phyloP scores from a whole-genome alignment of 2,113 vertebrate genomes.

The Cheilinus undulatus region DNA sequence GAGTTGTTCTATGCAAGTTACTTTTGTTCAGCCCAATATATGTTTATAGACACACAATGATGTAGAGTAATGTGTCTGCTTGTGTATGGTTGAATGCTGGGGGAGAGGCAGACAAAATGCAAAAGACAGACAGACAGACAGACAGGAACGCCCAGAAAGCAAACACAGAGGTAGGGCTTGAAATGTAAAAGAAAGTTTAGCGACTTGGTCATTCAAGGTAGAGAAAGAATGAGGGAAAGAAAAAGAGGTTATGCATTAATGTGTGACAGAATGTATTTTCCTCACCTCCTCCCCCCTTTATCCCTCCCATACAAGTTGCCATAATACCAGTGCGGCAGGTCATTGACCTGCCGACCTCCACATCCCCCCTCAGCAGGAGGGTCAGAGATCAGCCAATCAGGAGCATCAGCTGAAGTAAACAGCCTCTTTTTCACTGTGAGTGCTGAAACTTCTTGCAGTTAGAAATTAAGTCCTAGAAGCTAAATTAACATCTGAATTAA shows the following conservation, averaged over 20 bases:
- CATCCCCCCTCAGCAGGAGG: constrained; percentile 11
- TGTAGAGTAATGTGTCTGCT: neutral
- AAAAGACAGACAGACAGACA: neutral
- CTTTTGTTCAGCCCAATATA: neutral
- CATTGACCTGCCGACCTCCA: constrained; percentile 38
- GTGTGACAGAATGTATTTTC: constrained; percentile 41
- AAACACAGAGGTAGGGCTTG: neutral
- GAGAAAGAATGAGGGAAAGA: constrained; percentile 21
- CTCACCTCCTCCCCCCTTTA: constrained; percentile 49
- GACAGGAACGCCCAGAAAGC: constrained; percentile 11
- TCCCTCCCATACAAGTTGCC: constrained; percentile 14
- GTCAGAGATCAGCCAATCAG: constrained; percentile 66
- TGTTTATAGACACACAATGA: constrained; percentile 1
- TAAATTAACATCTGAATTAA: constrained; percentile 4
- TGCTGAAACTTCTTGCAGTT: neutral
- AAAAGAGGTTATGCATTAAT: constrained; percentile 50
- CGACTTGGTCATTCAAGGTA: constrained; percentile 11
- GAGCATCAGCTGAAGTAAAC: neutral
- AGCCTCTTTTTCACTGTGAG: constrained; percentile 20
- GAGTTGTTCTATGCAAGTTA: neutral
- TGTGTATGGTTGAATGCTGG: neutral
- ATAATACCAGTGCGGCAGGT: constrained; percentile 60
- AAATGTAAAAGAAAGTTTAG: constrained; percentile 45
- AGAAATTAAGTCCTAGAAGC: constrained; percentile 3
- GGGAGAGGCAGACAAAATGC: neutral